Evolutionary conservation across 30 jellyfish, hydroid and myxozoan species (phyloP).

Genomic region (Turritopsis dohrnii): DNA sequence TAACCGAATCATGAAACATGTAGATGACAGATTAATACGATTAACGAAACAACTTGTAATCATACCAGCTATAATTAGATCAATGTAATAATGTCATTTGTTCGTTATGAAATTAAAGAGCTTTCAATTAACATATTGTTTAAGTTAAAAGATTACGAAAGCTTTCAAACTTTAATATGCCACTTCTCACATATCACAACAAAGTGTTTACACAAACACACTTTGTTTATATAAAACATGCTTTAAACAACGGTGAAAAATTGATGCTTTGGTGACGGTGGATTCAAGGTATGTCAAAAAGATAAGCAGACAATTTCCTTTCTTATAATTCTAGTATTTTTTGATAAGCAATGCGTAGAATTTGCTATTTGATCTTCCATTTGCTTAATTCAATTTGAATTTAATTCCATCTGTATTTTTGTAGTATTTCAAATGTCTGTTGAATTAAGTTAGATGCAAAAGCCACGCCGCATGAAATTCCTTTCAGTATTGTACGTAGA

Average conservation of each 20-base stretch:
- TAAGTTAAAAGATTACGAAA: not conserved
- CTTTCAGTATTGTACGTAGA: no score
- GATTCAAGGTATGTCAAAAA: not conserved
- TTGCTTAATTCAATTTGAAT: no score
- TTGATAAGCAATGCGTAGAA: no score
- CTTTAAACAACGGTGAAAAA: not conserved
- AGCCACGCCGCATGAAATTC: no score
- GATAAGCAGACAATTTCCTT: not conserved
- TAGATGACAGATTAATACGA: no score
- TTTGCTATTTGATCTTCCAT: no score
- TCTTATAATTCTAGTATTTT: not conserved
- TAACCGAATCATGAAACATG: no score
- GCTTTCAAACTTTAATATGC: no score
- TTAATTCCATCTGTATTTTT: no score
- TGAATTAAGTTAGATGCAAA: no score
- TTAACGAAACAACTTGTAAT: no score
- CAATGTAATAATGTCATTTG: not conserved
- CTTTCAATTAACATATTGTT: not conserved
- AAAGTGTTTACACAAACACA: not conserved
- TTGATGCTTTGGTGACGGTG: not conserved
- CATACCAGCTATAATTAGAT: not conserved
- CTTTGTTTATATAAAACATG: not conserved
- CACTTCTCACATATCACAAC: not conserved
- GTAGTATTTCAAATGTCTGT: no score
- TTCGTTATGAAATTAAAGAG: not conserved